Evolutionary conservation across 2,888 invertebrate genomes (phyloP), one percentile per base, ranked within the genome.

Genomic region (Synergus itoensis): DNA sequence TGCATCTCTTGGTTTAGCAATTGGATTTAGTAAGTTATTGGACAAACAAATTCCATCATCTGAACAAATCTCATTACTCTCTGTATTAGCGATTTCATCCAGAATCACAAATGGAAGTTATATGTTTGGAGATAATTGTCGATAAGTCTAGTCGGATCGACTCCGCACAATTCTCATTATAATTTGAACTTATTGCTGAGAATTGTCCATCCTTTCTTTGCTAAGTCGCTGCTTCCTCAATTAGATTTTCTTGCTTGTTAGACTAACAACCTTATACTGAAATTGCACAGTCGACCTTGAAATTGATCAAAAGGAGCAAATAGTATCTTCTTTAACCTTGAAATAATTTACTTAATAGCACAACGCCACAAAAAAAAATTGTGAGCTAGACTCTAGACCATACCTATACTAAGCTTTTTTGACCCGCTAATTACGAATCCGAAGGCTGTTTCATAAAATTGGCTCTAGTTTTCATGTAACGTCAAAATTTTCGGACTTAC

Each of bases 1-100:
- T 53, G n/a, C 36, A 82, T 81, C 80, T 81, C 79, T 57, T 73
- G 80, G 81, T 79, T 80, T 80, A 64, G 80, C 79, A 82, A 80
- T 63, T 81, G 79, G 80, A 83, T 81, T 79, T 77, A 79, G 81
- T 76, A 81, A 81, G 82, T 84, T 84, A 86, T 84, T 82, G 83
- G 80, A 80, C 84, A 85, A 88, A 86, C 87, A 86, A 88, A 86
- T 88, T 86, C 83, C 79, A 83, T 82, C 82, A 83, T 81, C 79
- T 76, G 76, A 83, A 81, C 81, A 84, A 87, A 88, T 86, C 85
- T 85, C 85, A 86, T 87, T 86, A 85, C 57, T 82, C 78, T 64
- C 67, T 77, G 78, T 82, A 83, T 79, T 77, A 76, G 83, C 81
- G 81, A 80, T 85, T 84, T 83, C 82, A 73, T 79, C 83, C 81